phyloP scores from a whole-genome alignment of 2,797 vertebrate species.

The Rhinella marina region DNA sequence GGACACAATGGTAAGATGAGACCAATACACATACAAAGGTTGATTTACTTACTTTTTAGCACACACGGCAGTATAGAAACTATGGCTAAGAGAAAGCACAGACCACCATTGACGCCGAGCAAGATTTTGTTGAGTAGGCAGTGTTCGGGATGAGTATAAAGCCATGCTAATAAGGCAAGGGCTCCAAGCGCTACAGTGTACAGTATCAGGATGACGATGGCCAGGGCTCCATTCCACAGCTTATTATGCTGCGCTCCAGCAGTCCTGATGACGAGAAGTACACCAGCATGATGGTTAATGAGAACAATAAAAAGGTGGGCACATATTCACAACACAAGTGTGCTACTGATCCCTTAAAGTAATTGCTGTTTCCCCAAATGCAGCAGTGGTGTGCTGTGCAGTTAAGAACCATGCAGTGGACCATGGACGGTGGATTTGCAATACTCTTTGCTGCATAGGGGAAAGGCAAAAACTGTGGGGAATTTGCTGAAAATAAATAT shows the following conservation, averaged over 20 bases:
- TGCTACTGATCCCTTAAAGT: too few relatives aligned
- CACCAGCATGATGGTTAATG: not conserved
- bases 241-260: constrained; percentile 87
- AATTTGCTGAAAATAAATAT: too few relatives aligned
- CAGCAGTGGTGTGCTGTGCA: too few relatives aligned
- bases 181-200: constrained; percentile 87
- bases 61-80: constrained; percentile 92
- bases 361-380: too few relatives aligned
- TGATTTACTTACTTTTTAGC: constrained; percentile 84
- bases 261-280: constrained; percentile 75
- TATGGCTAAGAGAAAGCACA: constrained; percentile 89
- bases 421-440: too few relatives aligned
- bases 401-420: too few relatives aligned
- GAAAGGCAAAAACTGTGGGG: too few relatives aligned
- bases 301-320: not conserved
- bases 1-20: too few relatives aligned
- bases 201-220: constrained; percentile 85
- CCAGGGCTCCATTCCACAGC: constrained; percentile 89
- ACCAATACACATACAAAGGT: not conserved
- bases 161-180: constrained; percentile 84
- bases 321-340: too few relatives aligned
- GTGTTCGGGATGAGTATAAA: constrained; percentile 85
- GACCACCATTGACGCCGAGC: constrained; percentile 86
- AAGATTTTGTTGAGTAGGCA: constrained; percentile 91
- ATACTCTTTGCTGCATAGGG: too few relatives aligned